Percentiles rank a stretch among this genome's conserved stretches.
These are phyloP conservation scores for Bombus huntii DNA, from an alignment of 1,140 invertebrate species.

Conservation along the genomic window DNA sequence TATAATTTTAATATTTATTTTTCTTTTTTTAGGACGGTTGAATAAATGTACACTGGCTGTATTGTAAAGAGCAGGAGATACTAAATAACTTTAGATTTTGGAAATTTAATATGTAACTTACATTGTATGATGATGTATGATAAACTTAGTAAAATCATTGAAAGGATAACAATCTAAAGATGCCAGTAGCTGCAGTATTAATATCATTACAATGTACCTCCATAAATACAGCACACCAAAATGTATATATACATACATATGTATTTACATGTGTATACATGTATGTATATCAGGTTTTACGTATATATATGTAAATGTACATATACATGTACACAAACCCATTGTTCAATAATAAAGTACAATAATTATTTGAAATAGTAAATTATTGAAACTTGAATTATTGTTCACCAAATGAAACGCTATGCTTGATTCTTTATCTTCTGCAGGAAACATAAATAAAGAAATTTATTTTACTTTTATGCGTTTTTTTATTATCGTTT, in stretches of 20 bases:
- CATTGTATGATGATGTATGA: slow-evolving; percentile 25
- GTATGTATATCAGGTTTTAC: not conserved
- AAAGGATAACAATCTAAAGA: slow-evolving; percentile 53
- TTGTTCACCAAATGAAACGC: not conserved
- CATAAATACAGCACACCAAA: slow-evolving; percentile 46
- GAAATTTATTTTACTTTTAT: slow-evolving; percentile 18
- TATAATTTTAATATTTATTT: slow-evolving; percentile 35
- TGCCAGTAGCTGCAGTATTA: slow-evolving; percentile 71
- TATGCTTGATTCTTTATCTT: not conserved
- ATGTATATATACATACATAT: not conserved
- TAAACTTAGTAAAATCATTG: slow-evolving; percentile 55
- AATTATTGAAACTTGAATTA: slow-evolving; percentile 30
- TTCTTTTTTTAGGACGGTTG: slow-evolving; percentile 72
- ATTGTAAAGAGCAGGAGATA: not conserved
- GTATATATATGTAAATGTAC: not conserved
- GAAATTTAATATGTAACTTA: slow-evolving; percentile 61
- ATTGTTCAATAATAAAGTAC: not conserved
- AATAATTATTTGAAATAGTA: slow-evolving; percentile 16
- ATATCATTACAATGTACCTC: slow-evolving; percentile 32
- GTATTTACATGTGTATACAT: slow-evolving; percentile 6
- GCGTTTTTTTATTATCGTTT: not conserved
- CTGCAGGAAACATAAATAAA: slow-evolving; percentile 15
- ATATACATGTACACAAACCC: slow-evolving; percentile 8
- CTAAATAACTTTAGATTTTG: slow-evolving; percentile 44
- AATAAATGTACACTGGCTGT: slow-evolving; percentile 60